Evolutionary conservation across 2,797 vertebrate genomes (phyloP).

Genomic region (Paguma larvata): DNA sequence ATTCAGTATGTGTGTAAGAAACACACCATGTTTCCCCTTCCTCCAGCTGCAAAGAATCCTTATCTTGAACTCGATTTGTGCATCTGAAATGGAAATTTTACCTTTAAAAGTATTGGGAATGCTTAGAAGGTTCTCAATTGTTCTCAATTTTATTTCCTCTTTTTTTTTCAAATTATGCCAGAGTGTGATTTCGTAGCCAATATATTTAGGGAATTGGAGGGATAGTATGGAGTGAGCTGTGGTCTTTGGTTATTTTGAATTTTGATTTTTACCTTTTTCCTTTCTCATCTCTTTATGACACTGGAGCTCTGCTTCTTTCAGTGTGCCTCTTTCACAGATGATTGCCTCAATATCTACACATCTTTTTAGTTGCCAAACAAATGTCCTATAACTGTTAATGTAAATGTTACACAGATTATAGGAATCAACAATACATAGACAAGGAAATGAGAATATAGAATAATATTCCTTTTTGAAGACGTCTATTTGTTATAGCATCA

Average conservation of each 20-base stretch:
- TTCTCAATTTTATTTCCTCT: constrained; percentile 51
- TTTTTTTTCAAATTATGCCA: background rate
- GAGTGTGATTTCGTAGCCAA: background rate
- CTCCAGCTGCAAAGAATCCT: constrained; percentile 10
- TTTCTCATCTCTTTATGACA: background rate
- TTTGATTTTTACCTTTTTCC: constrained; percentile 25
- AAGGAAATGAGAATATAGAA: background rate
- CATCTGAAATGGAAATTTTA: constrained; percentile 65
- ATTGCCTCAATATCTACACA: background rate
- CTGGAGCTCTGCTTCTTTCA: background rate
- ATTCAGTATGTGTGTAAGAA: constrained; percentile 72
- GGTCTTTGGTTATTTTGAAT: background rate
- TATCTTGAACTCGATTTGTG: background rate
- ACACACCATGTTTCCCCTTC: constrained; percentile 70
- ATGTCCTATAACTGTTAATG: background rate
- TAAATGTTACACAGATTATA: background rate
- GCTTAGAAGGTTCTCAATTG: constrained; percentile 2
- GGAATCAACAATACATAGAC: background rate
- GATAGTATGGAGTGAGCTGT: background rate
- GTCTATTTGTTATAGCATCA: background rate
- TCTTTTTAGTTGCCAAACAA: background rate
- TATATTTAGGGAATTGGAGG: background rate
- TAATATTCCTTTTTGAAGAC: background rate
- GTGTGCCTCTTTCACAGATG: background rate
- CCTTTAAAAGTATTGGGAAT: constrained; percentile 16